These are phyloP conservation scores for Heliconius nattereri DNA, from an alignment of 1,140 invertebrate species.

Conservation along the genomic window DNA sequence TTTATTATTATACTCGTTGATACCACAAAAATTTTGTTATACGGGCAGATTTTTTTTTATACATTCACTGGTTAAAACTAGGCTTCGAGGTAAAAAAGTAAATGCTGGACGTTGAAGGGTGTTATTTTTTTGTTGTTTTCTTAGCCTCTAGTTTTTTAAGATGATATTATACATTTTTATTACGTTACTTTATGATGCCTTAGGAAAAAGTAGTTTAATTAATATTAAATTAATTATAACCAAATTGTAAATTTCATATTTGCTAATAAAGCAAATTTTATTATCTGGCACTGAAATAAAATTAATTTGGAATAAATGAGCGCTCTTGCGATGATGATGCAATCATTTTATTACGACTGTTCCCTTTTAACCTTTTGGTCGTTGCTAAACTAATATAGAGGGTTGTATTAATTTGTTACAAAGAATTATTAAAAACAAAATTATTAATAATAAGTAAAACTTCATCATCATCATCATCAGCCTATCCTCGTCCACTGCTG, in stretches of 20 bases:
- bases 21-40: constrained; percentile 24
- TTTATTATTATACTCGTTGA: constrained; percentile 21
- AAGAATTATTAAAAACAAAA: no score
- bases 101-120: neutral
- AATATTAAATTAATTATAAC: no score
- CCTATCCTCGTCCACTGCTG: no score
- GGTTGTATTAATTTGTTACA: no score
- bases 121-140: neutral
- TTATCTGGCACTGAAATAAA: neutral
- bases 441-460: neutral
- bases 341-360: constrained; percentile 50
- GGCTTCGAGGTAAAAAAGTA: neutral
- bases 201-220: no score
- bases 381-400: constrained; percentile 39
- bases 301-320: constrained; percentile 32
- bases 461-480: no score
- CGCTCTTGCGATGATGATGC: constrained; percentile 48
- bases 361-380: constrained; percentile 50
- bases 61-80: neutral
- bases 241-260: no score
- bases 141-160: no score
- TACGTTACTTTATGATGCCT: no score
- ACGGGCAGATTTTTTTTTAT: constrained; percentile 1
- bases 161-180: no score
- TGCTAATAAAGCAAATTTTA: neutral